Evolutionary conservation across 2,797 vertebrate species (phyloP).

Genomic region (Lemur catta): DNA sequence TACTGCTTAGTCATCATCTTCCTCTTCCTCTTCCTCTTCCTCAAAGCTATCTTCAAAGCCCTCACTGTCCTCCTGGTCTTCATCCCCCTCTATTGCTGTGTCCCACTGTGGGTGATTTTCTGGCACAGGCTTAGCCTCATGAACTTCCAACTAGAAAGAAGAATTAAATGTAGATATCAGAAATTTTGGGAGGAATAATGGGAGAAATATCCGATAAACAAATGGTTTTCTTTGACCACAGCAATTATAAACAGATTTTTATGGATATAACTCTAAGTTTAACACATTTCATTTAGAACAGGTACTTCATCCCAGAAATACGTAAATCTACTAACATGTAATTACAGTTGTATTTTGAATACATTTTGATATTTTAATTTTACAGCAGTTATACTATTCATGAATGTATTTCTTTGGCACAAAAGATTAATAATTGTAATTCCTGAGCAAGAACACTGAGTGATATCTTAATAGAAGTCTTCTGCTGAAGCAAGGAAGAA

Average conservation of each 20-base stretch:
- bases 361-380: background rate
- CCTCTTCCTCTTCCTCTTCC: constrained; percentile 95
- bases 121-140: constrained; percentile 97
- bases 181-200: background rate
- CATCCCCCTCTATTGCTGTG: constrained; percentile 97
- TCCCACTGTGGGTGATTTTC: constrained; percentile 99
- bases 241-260: constrained; percentile 6
- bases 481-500: constrained; percentile 9
- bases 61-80: constrained; percentile 99
- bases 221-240: constrained; percentile 27
- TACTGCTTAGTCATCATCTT: constrained; percentile 84
- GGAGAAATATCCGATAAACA: background rate
- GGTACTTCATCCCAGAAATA: background rate
- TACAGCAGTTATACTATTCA: background rate
- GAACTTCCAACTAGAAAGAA: constrained; percentile 93
- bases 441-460: background rate
- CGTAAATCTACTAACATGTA: background rate
- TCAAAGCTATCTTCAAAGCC: constrained; percentile 99
- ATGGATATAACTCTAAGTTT: constrained; percentile 18
- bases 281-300: constrained; percentile 14
- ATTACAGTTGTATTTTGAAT: background rate
- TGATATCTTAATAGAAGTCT: background rate
- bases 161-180: constrained; percentile 44
- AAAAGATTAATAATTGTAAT: constrained; percentile 18
- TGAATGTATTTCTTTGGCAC: background rate